These are phyloP conservation scores for Muscina levida DNA, from an alignment of 2,888 invertebrate species.

Conservation along the genomic window DNA sequence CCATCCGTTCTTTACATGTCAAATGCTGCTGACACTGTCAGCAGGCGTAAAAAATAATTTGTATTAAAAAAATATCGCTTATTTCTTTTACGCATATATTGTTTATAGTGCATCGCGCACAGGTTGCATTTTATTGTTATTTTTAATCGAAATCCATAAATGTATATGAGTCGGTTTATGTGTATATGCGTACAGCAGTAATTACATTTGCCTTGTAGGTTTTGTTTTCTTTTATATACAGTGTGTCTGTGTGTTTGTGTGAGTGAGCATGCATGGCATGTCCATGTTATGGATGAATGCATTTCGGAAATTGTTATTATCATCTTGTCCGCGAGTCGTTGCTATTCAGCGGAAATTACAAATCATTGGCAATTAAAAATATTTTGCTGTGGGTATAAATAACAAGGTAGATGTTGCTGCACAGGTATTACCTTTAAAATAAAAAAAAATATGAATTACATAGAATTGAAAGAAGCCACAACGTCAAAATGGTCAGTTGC, in stretches of 20 bases:
- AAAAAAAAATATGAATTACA: too few species aligned
- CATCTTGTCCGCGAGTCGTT: neutral
- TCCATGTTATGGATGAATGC: slow-evolving; percentile 27
- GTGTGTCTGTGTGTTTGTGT: too few species aligned
- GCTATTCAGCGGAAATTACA: slow-evolving; percentile 44
- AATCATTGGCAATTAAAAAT: slow-evolving; percentile 56
- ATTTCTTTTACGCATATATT: slow-evolving; percentile 19
- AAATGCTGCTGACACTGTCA: neutral
- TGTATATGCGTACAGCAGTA: neutral
- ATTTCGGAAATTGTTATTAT: slow-evolving; percentile 22
- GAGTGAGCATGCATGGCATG: slow-evolving; percentile 4
- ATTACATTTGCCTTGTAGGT: too few species aligned
- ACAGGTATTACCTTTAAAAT: too few species aligned
- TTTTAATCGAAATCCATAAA: slow-evolving; percentile 31
- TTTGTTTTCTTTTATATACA: too few species aligned
- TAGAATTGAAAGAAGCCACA: too few species aligned
- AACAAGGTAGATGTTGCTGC: slow-evolving; percentile 25
- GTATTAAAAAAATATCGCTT: too few species aligned
- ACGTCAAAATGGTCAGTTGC: too few species aligned
- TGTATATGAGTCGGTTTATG: neutral
- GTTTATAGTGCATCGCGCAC: slow-evolving; percentile 14
- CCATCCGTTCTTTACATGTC: neutral
- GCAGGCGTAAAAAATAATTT: too few species aligned
- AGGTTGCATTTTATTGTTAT: slow-evolving; percentile 34
- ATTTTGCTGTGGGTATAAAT: too few species aligned